phyloP scores from a whole-genome alignment of 2,797 vertebrate species.

The Denticeps clupeoides region DNA sequence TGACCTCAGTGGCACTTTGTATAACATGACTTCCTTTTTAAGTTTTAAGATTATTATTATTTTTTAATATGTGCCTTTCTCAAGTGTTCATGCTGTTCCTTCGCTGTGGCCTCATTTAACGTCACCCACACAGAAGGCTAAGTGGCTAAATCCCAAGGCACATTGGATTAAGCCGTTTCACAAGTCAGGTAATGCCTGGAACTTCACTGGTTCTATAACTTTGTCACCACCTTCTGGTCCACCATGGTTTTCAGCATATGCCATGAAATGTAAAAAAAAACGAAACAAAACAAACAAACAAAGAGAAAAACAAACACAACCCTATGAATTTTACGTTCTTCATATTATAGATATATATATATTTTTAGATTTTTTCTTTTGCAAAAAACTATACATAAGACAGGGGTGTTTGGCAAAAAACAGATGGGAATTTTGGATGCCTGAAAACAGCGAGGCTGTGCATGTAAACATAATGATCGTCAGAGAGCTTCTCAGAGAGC shows the following conservation, averaged over 20 bases:
- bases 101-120: too few relatives aligned
- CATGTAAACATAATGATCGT: slow-evolving; percentile 27
- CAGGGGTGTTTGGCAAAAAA: slow-evolving; percentile 26
- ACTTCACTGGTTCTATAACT: too few relatives aligned
- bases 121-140: slow-evolving; percentile 12
- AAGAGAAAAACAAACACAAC: too few relatives aligned
- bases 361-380: too few relatives aligned
- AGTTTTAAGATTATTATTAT: too few relatives aligned
- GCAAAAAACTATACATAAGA: slow-evolving; percentile 17
- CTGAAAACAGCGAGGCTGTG: slow-evolving; percentile 41
- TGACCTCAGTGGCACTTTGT: too few relatives aligned
- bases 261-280: neutral
- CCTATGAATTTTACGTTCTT: neutral
- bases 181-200: neutral
- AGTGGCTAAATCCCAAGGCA: slow-evolving; percentile 30
- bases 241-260: neutral
- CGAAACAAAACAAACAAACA: too few relatives aligned
- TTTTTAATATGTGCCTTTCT: too few relatives aligned
- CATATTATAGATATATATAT: too few relatives aligned
- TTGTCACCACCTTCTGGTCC: too few relatives aligned
- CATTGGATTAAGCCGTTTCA: slow-evolving; percentile 24
- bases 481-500: slow-evolving; percentile 24
- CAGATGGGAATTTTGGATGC: slow-evolving; percentile 11
- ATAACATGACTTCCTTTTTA: too few relatives aligned
- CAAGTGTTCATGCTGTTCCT: too few relatives aligned